Conservation (phyloP, 1,140 invertebrate genomes). For the Frieseomelitta varia region DNA sequence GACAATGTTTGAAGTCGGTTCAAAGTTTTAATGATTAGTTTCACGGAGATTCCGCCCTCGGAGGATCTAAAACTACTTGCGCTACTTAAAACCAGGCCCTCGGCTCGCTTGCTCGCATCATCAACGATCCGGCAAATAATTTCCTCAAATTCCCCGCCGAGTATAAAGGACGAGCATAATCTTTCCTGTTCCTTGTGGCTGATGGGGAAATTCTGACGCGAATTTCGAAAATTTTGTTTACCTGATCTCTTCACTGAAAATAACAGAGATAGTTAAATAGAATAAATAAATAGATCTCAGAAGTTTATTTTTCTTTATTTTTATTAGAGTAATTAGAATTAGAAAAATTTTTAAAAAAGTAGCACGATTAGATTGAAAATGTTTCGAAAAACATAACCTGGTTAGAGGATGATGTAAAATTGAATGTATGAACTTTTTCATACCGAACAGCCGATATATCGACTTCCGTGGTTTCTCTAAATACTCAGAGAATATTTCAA, state of each 20-base stretch:
- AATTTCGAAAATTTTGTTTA: neutral
- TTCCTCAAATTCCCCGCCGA: neutral
- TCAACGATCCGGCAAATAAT: neutral
- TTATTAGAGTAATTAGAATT: too few relatives aligned
- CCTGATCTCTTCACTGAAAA: neutral
- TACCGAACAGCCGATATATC: too few relatives aligned
- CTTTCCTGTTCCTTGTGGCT: neutral
- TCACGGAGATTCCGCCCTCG: neutral
- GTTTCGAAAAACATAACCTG: too few relatives aligned
- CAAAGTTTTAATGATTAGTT: conserved; percentile 44
- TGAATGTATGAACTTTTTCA: too few relatives aligned
- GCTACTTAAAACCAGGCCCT: neutral
- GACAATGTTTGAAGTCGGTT: conserved; percentile 27
- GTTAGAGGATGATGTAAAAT: too few relatives aligned
- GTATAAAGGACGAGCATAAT: too few relatives aligned
- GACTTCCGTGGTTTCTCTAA: too few relatives aligned
- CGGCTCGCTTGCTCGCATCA: neutral
- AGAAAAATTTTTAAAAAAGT: too few relatives aligned
- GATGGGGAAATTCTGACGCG: neutral
- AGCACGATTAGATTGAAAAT: neutral
- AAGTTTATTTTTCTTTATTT: neutral
- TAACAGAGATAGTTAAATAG: neutral
- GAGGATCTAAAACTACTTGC: neutral
- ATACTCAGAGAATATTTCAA: too few relatives aligned
- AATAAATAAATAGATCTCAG: neutral